These are phyloP conservation scores for Craniophora ligustri DNA, from an alignment of 2,888 invertebrate species.

Conservation along the genomic window DNA sequence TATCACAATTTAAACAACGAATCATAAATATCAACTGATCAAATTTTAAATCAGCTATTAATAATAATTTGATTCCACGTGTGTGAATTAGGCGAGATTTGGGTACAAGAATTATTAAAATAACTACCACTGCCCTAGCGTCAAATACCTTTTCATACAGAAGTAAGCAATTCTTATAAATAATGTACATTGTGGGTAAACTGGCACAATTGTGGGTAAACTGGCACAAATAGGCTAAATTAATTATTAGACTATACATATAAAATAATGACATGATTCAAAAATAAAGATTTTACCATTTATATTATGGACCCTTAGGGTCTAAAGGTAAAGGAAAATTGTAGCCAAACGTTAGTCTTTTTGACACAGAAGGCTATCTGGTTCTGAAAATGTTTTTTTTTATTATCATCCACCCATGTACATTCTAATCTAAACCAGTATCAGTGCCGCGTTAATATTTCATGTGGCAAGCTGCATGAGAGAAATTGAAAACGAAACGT, in stretches of 20 bases:
- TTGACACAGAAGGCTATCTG: not conserved
- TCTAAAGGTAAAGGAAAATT: no score
- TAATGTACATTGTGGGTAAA: no score
- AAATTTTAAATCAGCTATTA: constrained; percentile 14
- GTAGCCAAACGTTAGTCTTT: no score
- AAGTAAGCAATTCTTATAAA: not conserved
- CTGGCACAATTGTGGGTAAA: no score
- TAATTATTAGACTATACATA: not conserved
- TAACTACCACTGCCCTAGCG: constrained; percentile 20
- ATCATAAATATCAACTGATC: no score
- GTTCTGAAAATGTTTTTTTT: not conserved
- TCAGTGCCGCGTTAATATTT: constrained; percentile 3
- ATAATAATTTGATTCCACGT: constrained; percentile 30
- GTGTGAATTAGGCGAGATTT: constrained; percentile 16
- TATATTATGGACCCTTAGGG: no score
- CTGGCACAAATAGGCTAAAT: not conserved
- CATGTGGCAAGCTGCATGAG: constrained; percentile 1
- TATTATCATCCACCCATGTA: not conserved
- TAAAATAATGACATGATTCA: not conserved
- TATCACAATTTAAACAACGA: no score
- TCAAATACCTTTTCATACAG: no score
- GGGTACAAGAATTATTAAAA: constrained; percentile 6
- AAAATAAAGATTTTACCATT: no score
- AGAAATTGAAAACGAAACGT: constrained; percentile 22
- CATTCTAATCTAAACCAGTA: not conserved